A percentile compares a stretch with the other conserved stretches of the same genome.
phyloP scores from a whole-genome alignment of 2,888 invertebrate genomes.

The Machimus atricapillus region DNA sequence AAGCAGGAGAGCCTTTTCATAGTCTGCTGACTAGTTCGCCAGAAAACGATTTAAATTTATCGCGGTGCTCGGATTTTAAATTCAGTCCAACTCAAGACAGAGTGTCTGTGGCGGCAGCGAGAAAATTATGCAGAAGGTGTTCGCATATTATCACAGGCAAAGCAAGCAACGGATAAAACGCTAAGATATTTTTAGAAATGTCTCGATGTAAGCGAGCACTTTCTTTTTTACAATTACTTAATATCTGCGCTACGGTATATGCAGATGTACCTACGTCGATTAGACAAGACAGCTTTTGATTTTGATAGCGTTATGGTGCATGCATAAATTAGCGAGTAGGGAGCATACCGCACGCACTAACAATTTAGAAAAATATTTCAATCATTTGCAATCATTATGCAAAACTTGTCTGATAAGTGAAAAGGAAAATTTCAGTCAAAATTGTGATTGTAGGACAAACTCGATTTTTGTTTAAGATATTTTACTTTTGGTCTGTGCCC shows the following conservation, averaged over 20 bases:
- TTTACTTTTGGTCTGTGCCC: background rate
- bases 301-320: background rate
- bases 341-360: background rate
- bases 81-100: background rate
- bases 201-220: background rate
- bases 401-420: background rate
- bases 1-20: background rate
- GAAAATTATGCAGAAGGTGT: background rate
- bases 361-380: background rate
- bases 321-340: background rate
- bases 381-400: background rate
- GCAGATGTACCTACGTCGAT: background rate
- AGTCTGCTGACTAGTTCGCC: background rate
- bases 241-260: background rate
- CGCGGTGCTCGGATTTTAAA: background rate
- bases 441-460: background rate
- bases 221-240: conserved; percentile 6
- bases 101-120: background rate
- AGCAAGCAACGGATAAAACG: background rate
- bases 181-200: background rate
- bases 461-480: background rate
- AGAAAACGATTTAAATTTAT: background rate
- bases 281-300: background rate
- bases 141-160: background rate
- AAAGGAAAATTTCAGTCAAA: background rate